These are phyloP conservation scores for Oreocharis arfaki DNA, from an alignment of 2,113 vertebrate species.

Conservation along the genomic window DNA sequence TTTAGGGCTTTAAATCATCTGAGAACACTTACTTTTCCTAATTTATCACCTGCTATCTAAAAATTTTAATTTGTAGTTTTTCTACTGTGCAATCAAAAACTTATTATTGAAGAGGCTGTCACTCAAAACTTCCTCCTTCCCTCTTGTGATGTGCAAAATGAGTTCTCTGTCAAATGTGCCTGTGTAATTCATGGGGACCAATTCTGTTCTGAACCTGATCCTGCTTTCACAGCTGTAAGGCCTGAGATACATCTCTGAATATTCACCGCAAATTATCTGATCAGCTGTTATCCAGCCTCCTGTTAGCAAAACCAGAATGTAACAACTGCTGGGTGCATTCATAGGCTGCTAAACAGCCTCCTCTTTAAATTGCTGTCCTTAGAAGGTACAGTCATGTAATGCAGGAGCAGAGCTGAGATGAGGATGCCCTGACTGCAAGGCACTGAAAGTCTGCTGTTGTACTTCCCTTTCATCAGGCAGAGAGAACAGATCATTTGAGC, in stretches of 20 bases:
- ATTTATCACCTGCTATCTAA: background rate
- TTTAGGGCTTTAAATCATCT: background rate
- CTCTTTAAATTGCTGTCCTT: background rate
- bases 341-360: background rate
- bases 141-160: background rate
- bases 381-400: background rate
- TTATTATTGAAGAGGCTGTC: background rate
- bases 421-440: background rate
- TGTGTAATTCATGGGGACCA: background rate
- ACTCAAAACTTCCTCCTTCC: background rate
- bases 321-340: background rate
- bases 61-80: background rate
- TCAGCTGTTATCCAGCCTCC: background rate
- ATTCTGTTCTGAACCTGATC: background rate
- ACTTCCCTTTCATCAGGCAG: background rate
- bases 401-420: background rate
- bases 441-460: background rate
- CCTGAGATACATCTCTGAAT: background rate
- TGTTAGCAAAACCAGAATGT: background rate
- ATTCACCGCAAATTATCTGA: background rate
- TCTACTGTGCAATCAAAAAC: background rate
- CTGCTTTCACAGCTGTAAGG: background rate
- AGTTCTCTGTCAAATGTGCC: background rate
- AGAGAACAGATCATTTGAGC: background rate
- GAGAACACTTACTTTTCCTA: background rate